A percentile compares a stretch with the other conserved stretches of the same genome.
Conservation (phyloP, 2,797 vertebrate genomes). For the Semotilus atromaculatus region DNA sequence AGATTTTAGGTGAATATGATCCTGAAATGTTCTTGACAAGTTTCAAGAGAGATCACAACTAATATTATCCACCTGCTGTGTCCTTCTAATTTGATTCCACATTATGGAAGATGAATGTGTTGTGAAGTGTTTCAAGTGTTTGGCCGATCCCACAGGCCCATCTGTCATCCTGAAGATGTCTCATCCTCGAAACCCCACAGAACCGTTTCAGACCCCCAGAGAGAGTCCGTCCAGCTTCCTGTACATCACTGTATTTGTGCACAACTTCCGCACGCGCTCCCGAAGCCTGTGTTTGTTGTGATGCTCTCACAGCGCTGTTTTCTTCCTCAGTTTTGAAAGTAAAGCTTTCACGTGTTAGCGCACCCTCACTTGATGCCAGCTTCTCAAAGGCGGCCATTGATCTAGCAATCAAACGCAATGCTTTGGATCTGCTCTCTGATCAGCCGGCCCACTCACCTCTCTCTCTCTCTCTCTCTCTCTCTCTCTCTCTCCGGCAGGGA, state of each 20-base stretch:
- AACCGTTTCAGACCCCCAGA: not conserved
- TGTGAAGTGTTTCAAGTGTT: conserved; percentile 8
- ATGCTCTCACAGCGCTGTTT: conserved; percentile 82
- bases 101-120: not conserved
- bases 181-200: not conserved
- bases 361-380: conserved; percentile 77
- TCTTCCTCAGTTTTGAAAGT: conserved; percentile 80
- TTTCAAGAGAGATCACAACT: not conserved
- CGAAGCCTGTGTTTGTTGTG: conserved; percentile 77
- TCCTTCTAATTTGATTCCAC: not conserved
- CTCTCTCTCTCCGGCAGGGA: conserved; percentile 84
- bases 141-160: not conserved
- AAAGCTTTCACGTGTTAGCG: conserved; percentile 76
- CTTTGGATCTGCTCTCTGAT: conserved; percentile 83
- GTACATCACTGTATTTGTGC: conserved; percentile 69
- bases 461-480: conserved; percentile 68
- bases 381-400: conserved; percentile 84
- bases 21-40: not conserved
- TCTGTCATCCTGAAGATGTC: conserved; percentile 4
- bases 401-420: conserved; percentile 83
- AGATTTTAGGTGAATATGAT: not conserved
- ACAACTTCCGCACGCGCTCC: not conserved
- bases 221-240: conserved; percentile 3
- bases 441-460: conserved; percentile 79
- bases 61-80: not conserved